A percentile compares a stretch with the other conserved stretches of the same genome.
Evolutionary conservation across 2,113 vertebrate species (phyloP).

Genomic region (Marmota flaviventris): DNA sequence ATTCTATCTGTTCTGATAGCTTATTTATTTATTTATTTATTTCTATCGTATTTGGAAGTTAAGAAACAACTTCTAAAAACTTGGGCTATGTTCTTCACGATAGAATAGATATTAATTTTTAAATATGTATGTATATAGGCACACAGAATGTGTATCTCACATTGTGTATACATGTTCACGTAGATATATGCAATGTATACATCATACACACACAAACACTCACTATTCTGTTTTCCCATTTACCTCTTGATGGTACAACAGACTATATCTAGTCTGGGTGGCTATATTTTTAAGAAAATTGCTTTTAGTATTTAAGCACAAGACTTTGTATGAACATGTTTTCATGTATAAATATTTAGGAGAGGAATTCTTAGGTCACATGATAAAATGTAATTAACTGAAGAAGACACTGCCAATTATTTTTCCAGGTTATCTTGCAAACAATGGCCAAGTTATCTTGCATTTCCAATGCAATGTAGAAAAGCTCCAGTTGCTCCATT

Average conservation of each 20-base stretch:
- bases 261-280: background rate
- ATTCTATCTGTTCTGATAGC: background rate
- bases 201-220: background rate
- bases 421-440: background rate
- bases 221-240: background rate
- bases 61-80: background rate
- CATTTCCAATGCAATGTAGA: background rate
- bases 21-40: background rate
- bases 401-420: background rate
- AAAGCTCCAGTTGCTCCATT: background rate
- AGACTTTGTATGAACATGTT: background rate
- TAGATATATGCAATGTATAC: background rate
- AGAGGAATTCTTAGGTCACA: background rate
- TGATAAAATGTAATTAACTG: background rate
- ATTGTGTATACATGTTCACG: background rate
- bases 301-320: background rate
- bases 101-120: background rate
- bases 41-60: background rate
- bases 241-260: background rate
- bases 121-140: background rate
- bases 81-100: background rate
- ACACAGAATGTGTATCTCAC: background rate
- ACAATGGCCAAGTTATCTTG: background rate
- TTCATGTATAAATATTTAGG: background rate
- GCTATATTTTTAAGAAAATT: background rate